Percentiles rank a stretch among this genome's conserved stretches.
Conservation (phyloP, 2,113 vertebrate genomes). For the Gyps fulvus region DNA sequence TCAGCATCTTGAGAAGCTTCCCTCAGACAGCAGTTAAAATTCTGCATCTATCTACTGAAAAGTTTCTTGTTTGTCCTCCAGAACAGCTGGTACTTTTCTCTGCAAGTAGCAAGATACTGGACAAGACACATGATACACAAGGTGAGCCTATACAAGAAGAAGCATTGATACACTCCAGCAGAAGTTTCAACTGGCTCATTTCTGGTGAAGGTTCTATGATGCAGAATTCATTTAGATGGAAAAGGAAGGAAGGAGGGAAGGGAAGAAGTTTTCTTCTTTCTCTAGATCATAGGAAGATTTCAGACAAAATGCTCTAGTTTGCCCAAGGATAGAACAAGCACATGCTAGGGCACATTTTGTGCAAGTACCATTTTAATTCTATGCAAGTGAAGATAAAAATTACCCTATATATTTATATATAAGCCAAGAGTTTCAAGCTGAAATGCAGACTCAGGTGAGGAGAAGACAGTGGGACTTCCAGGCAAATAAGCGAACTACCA, state of each 20-base stretch:
- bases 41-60: background rate
- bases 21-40: background rate
- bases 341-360: background rate
- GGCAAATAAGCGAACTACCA: background rate
- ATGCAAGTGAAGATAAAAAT: background rate
- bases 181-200: background rate
- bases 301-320: background rate
- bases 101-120: background rate
- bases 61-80: background rate
- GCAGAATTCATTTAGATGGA: background rate
- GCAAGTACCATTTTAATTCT: background rate
- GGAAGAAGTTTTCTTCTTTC: background rate
- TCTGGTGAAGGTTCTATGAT: background rate
- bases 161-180: background rate
- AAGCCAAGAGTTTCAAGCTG: background rate
- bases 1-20: background rate
- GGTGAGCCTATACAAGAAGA: background rate
- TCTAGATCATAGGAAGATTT: background rate
- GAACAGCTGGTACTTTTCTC: background rate
- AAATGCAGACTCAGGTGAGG: background rate
- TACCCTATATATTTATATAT: background rate
- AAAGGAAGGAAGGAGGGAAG: background rate
- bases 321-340: background rate
- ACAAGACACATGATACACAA: background rate
- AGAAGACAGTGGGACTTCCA: background rate